Conservation (phyloP, 1,140 invertebrate species). For the Drosophila ficusphila region DNA sequence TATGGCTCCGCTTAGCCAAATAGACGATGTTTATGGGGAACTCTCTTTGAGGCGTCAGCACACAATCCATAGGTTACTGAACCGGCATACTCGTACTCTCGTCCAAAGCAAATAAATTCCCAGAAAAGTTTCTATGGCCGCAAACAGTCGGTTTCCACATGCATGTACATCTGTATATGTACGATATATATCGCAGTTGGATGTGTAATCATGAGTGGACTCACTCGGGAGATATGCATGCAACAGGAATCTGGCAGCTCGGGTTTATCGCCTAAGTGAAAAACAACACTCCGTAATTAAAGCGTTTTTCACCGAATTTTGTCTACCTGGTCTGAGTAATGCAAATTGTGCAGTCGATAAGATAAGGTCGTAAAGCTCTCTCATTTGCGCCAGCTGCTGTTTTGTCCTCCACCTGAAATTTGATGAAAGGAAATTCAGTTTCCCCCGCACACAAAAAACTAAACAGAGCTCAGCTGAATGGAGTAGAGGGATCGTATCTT, state of each 20-base stretch:
- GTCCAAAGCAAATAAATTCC: conserved; percentile 31
- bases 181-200: background rate
- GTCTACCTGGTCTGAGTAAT: conserved; percentile 7
- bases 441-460: conserved; percentile 3
- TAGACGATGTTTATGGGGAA: conserved; percentile 19
- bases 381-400: conserved; percentile 18
- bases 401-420: background rate
- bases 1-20: conserved; percentile 31
- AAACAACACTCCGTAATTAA: conserved; percentile 33
- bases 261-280: conserved; percentile 32
- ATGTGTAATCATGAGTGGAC: conserved; percentile 10
- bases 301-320: conserved; percentile 18
- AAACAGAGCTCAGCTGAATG: conserved; percentile 7
- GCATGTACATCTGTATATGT: too few species aligned
- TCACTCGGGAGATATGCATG: background rate
- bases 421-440: conserved; percentile 38
- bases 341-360: conserved; percentile 21
- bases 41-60: conserved; percentile 18
- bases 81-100: conserved; percentile 11
- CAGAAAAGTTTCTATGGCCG: conserved; percentile 33
- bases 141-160: conserved; percentile 9
- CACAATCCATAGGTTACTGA: conserved; percentile 39
- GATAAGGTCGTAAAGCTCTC: conserved; percentile 6
- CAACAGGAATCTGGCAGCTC: conserved; percentile 19
- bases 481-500: conserved; percentile 7